These are phyloP conservation scores for Micromussa lordhowensis DNA, from an alignment of 92 coral and sea anemone genomes.

Conservation along the genomic window DNA sequence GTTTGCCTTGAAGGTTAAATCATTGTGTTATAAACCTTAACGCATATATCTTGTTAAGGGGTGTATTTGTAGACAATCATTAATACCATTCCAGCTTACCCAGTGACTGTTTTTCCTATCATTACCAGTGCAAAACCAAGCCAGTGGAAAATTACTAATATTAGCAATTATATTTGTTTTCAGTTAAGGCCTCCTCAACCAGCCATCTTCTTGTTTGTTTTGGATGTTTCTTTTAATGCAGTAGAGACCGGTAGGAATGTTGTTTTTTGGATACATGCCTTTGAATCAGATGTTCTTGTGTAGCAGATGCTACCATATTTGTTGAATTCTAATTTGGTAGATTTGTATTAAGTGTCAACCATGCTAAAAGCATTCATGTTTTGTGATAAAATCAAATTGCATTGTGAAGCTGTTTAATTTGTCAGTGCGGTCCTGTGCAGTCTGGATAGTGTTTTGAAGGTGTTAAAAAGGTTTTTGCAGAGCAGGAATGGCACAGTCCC, in stretches of 20 bases:
- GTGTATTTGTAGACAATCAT: too few species aligned
- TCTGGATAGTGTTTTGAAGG: not conserved
- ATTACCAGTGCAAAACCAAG: too few species aligned
- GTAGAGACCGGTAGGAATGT: slow-evolving; percentile 88
- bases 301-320: not conserved
- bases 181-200: slow-evolving; percentile 99
- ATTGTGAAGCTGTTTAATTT: not conserved
- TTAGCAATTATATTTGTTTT: not conserved
- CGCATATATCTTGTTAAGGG: too few species aligned
- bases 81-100: too few species aligned
- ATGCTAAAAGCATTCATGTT: not conserved
- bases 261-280: too few species aligned
- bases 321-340: not conserved
- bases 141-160: not conserved
- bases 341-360: not conserved
- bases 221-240: slow-evolving; percentile 99
- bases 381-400: not conserved
- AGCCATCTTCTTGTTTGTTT: slow-evolving; percentile 86
- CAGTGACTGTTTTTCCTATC: too few species aligned
- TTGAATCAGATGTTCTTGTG: not conserved
- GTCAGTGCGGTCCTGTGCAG: not conserved
- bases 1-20: too few species aligned
- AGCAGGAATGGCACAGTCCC: too few species aligned
- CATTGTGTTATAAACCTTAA: too few species aligned
- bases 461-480: too few species aligned